A percentile compares a stretch with the other conserved stretches of the same genome.
Conservation (phyloP, 2,113 vertebrate species). For the Chionodraco myersi region DNA sequence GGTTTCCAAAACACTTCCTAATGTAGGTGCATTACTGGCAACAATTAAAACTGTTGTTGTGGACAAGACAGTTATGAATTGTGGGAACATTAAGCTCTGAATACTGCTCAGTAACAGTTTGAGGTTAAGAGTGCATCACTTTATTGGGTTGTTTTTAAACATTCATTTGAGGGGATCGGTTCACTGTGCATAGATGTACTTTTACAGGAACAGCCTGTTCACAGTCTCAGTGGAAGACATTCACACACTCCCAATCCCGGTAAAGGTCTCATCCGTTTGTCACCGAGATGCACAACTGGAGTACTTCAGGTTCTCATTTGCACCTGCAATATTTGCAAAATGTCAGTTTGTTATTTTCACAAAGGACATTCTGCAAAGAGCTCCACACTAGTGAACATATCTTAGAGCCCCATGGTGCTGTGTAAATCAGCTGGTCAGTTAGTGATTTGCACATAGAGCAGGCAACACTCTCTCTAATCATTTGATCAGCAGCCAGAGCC, state of each 20-base stretch:
- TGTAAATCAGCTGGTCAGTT: neutral
- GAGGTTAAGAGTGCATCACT: neutral
- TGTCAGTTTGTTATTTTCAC: neutral
- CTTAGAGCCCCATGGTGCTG: neutral
- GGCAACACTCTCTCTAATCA: constrained; percentile 39
- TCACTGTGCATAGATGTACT: neutral
- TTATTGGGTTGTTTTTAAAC: neutral
- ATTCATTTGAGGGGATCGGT: neutral
- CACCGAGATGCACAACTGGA: neutral
- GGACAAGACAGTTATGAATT: neutral
- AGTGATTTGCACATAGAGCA: constrained; percentile 11
- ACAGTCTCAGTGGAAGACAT: too few relatives aligned
- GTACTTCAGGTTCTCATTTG: neutral
- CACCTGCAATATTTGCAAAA: neutral
- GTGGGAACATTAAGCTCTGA: neutral
- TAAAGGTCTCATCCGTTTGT: neutral
- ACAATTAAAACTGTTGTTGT: neutral
- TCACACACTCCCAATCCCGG: neutral
- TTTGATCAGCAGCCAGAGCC: constrained; percentile 30
- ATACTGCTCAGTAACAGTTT: neutral
- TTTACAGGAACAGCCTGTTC: neutral
- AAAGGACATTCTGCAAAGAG: neutral
- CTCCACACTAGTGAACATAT: neutral
- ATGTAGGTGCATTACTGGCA: neutral
- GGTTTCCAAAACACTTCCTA: neutral